These are phyloP conservation scores for Pterobdella sp. DNA, from an alignment of 2,888 invertebrate genomes.

Conservation along the genomic window DNA sequence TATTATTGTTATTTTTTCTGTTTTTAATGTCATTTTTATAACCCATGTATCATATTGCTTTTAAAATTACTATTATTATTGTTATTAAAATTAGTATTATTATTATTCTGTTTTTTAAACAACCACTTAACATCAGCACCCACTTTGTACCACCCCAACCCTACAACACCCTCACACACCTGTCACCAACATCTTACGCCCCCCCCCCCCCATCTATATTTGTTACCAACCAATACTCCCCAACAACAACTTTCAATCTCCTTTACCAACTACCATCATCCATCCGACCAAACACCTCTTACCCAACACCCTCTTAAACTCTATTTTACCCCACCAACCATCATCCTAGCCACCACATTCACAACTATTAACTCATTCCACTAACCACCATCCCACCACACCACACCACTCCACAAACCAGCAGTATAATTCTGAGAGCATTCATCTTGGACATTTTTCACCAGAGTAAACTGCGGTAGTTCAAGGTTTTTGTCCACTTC, in stretches of 20 bases:
- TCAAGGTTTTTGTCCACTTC: conserved; percentile 29
- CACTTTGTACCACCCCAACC: no score
- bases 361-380: not conserved
- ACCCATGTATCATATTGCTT: not conserved
- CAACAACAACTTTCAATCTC: not conserved
- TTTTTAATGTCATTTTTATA: not conserved
- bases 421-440: conserved; percentile 33
- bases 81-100: no score
- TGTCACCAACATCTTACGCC: no score
- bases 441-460: conserved; percentile 17
- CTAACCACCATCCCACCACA: not conserved
- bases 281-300: not conserved
- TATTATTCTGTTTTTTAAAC: no score
- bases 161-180: no score
- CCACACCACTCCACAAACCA: conserved; percentile 17
- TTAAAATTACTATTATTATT: no score
- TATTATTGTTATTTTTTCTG: no score
- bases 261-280: not conserved
- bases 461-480: conserved; percentile 31
- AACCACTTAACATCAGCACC: no score
- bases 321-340: not conserved
- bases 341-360: not conserved
- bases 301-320: not conserved
- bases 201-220: no score
- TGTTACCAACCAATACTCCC: no score